Base-by-base conservation (phyloP, 2,888 invertebrate species). In the Drosophila eohydei region DNA sequence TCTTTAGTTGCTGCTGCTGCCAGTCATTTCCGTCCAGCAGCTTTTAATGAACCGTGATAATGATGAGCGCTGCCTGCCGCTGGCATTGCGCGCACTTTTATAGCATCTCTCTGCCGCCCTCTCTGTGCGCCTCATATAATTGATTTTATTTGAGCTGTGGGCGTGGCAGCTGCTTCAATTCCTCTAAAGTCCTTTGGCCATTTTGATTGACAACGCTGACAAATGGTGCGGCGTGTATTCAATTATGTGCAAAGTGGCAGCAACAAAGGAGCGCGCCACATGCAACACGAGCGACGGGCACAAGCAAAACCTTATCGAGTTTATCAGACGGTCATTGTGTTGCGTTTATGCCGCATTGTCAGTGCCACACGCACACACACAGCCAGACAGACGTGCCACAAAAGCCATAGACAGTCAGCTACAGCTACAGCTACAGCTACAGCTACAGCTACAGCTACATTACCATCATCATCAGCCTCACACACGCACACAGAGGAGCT, bases 11-110 rank as follows among this genome's bases (percentile, higher is more conserved):
- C 41, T 60, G 68, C 58, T 58, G 41, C 41, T 60, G 68, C 28
- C 36, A 78, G 65, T 56, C 71, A 74, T 72, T 72, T 72, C 75
- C 76, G 74, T 56, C 68, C 79, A 75, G 78, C 70, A 87, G 78
- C 78, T 88, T 88, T 89, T 91, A 89, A 91, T 89, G 91, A 89
- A 91, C 91, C 88, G 80, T 91, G 79, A 91, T 89, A 91, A 91
- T 90, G 89, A 91, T 74, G 48, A 50, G 87, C 78, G 75, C 58
- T 58, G 60, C 78, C 76, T 75, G 83, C 79, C 78, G 64, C 60
- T 80, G 88, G 74, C 73, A 71, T 51, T 56, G 68, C 58, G 9
- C 46, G n/a, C 46, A 55, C 41, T 55, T 28, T 26, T 48, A 32
- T 43, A 38, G 16, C 41, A 51, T 32, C 44, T 26, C 38, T 7